A percentile compares a stretch with the other conserved stretches of the same genome.
Evolutionary conservation across 2,797 vertebrate species (phyloP).

Genomic region (Borostomias antarcticus): DNA sequence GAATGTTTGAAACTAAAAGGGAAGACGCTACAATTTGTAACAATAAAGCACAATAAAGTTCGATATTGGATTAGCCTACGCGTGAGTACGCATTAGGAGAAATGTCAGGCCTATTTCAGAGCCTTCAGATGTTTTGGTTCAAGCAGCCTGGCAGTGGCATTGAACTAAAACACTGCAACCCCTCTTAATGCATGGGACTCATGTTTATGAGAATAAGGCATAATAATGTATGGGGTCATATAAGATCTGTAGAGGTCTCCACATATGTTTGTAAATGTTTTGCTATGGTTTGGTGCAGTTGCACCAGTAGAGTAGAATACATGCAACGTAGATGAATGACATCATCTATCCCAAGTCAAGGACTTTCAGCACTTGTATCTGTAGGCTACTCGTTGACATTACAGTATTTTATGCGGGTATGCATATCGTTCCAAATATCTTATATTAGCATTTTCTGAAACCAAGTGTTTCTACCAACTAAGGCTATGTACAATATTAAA

Average conservation of each 20-base stretch:
- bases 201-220: background rate
- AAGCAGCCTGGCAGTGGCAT: no score
- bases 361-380: conserved; percentile 38
- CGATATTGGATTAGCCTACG: no score
- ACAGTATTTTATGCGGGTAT: background rate
- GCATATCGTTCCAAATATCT: background rate
- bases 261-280: background rate
- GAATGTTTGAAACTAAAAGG: no score
- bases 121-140: no score
- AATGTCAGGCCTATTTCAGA: no score
- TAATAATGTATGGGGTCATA: background rate
- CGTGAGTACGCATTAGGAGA: no score
- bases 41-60: no score
- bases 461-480: no score
- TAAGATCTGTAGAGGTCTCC: background rate
- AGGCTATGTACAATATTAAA: background rate
- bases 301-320: conserved; percentile 9
- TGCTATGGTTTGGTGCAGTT: conserved; percentile 40
- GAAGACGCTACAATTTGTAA: no score
- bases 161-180: no score
- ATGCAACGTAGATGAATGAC: conserved; percentile 45
- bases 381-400: background rate
- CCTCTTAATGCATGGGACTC: background rate
- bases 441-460: no score
- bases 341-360: conserved; percentile 62